Evolutionary conservation across 2,888 invertebrate species (phyloP), one percentile per base, ranked within the genome.

Genomic region (Agrotis ipsilon): DNA sequence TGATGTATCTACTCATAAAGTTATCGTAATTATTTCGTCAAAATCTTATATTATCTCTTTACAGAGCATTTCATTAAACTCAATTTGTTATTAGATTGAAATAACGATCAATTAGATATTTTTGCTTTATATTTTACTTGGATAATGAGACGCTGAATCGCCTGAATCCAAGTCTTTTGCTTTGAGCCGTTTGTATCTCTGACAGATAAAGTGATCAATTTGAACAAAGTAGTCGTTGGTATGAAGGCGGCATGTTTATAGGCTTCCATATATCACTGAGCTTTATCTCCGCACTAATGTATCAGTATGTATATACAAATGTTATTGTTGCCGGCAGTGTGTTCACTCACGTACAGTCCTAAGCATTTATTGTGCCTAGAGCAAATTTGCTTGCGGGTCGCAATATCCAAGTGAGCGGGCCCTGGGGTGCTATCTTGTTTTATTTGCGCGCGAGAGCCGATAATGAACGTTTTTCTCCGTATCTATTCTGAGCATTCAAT

Each of bases 371-470:
- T 94, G 94, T 92, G 93, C 92, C 94, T 92, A 92, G 92, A 93
- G 93, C 92, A 94, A 95, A 95, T 95, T 94, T 95, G 94, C 94
- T 95, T 94, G 94, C 86, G 93, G 92, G 91, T 90, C 94, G 94
- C 96, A 95, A 96, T 95, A 95, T 94, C 93, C 92, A 90, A 91
- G 91, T 85, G 91, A 94, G 88, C 91, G 90, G 89, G 89, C 95
- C 90, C 93, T 83, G 82, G 94, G 94, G 95, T 92, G 90, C 93
- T 85, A 94, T 95, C 88, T 89, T 92, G 93, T 94, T 95, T 94
- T 94, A 94, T 94, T 94, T 94, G 92, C 90, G 82, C 92, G 84
- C 90, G 88, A 90, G 88, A 92, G 89, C 88, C 93, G 93, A 93
- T 95, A 95, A 95, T 95, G 94, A 94, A 95, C 92, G 92, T 92